Conservation (phyloP, 1,140 invertebrate species). For the Drosophila azteca region DNA sequence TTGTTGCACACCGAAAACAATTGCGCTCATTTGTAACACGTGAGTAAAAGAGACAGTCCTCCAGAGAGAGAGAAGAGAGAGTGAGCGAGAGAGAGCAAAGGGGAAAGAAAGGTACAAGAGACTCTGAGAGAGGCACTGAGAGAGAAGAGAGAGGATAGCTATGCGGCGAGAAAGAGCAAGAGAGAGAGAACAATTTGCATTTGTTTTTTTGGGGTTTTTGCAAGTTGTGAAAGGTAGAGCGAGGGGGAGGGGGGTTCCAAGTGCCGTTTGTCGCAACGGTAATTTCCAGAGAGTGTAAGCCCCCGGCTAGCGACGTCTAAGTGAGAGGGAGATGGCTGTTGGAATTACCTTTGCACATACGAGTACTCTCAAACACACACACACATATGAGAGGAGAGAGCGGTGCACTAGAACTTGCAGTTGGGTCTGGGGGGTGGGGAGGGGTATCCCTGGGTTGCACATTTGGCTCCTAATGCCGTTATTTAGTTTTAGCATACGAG, state of each 20-base stretch:
- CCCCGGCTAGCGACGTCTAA: neutral
- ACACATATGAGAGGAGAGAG: too few species aligned
- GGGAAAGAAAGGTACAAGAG: too few species aligned
- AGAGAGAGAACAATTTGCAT: constrained; percentile 60
- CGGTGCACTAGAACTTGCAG: too few species aligned
- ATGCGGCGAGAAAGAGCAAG: constrained; percentile 4
- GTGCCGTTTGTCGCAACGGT: constrained; percentile 67
- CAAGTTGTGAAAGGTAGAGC: neutral
- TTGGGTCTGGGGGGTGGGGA: too few species aligned
- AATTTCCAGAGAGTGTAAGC: constrained; percentile 30
- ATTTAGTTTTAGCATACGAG: constrained; percentile 81
- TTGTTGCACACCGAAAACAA: constrained; percentile 71
- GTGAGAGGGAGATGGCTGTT: too few species aligned
- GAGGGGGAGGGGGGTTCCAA: too few species aligned
- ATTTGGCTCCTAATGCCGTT: constrained; percentile 64
- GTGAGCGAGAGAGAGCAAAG: constrained; percentile 7
- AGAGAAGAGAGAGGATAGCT: neutral
- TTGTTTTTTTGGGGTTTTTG: constrained; percentile 52
- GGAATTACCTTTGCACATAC: too few species aligned
- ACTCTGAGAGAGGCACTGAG: neutral
- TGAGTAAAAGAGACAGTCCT: neutral
- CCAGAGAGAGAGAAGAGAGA: constrained; percentile 11
- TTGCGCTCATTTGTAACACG: constrained; percentile 65
- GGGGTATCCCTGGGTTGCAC: constrained; percentile 23
- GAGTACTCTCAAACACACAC: too few species aligned